phyloP scores from a whole-genome alignment of 1,140 invertebrate genomes.

The Drepana arcuata region DNA sequence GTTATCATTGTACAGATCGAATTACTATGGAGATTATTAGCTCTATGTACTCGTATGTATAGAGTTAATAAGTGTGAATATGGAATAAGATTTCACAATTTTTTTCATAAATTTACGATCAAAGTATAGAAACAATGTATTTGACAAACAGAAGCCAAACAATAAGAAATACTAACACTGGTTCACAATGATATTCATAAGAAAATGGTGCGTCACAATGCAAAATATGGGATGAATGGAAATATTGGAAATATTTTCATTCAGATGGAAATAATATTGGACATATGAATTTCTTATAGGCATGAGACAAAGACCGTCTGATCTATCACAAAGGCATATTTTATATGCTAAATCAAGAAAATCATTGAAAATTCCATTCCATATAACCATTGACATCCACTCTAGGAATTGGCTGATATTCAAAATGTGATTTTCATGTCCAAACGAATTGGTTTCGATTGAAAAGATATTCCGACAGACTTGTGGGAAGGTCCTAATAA shows the following conservation, averaged over 20 bases:
- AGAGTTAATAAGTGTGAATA: too few relatives aligned
- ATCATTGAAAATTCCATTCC: slow-evolving; percentile 24
- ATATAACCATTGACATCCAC: neutral
- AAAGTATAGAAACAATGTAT: too few relatives aligned
- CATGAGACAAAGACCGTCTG: slow-evolving; percentile 10
- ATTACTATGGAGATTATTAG: too few relatives aligned
- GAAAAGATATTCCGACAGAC: neutral
- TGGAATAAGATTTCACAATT: too few relatives aligned
- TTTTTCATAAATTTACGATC: too few relatives aligned
- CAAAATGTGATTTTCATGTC: neutral
- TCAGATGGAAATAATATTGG: slow-evolving; percentile 42
- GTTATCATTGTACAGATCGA: too few relatives aligned
- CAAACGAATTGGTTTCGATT: neutral
- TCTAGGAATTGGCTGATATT: neutral
- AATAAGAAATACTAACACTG: slow-evolving; percentile 9
- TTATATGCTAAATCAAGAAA: slow-evolving; percentile 27
- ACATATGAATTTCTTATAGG: slow-evolving; percentile 32
- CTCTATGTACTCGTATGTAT: too few relatives aligned
- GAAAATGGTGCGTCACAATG: slow-evolving; percentile 28
- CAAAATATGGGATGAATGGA: slow-evolving; percentile 27
- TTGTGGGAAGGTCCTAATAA: too few relatives aligned
- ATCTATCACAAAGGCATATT: slow-evolving; percentile 14
- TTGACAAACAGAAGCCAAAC: too few relatives aligned
- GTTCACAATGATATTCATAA: slow-evolving; percentile 16
- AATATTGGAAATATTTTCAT: slow-evolving; percentile 54